phyloP scores from a whole-genome alignment of 92 coral and sea anemone genomes.

The Epizoanthus ramosus region DNA sequence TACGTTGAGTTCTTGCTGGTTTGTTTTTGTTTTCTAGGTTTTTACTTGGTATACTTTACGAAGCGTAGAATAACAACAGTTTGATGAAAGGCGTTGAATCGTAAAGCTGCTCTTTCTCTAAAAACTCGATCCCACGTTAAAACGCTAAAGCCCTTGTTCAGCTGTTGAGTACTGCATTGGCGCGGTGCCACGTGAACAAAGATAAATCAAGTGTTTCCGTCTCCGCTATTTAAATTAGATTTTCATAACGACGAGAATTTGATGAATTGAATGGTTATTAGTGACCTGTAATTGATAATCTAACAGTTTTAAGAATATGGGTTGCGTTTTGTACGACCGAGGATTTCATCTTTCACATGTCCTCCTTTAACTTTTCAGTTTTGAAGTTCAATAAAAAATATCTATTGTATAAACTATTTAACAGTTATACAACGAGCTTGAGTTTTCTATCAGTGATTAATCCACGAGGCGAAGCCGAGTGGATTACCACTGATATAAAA shows the following conservation, averaged over 20 bases:
- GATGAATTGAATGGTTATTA: background rate
- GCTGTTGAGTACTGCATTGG: background rate
- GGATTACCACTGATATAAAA: no score
- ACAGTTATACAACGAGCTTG: no score
- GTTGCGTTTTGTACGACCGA: no score
- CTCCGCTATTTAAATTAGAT: background rate
- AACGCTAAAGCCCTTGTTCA: background rate
- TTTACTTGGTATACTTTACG: background rate
- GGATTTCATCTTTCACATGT: no score
- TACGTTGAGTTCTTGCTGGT: constrained; percentile 22
- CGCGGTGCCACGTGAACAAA: constrained; percentile 10
- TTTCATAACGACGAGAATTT: background rate
- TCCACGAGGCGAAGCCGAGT: no score
- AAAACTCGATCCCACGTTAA: background rate
- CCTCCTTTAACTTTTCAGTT: no score
- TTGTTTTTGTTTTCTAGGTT: background rate
- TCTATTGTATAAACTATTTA: no score
- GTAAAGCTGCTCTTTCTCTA: background rate
- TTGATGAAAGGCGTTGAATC: background rate
- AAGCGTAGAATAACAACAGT: background rate
- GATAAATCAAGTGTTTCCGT: background rate
- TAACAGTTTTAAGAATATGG: background rate
- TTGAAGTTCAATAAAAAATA: no score
- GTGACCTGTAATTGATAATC: background rate
- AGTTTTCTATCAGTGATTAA: no score